Evolutionary conservation across 2,113 vertebrate species (phyloP).

Genomic region (Syngnathus typhle): DNA sequence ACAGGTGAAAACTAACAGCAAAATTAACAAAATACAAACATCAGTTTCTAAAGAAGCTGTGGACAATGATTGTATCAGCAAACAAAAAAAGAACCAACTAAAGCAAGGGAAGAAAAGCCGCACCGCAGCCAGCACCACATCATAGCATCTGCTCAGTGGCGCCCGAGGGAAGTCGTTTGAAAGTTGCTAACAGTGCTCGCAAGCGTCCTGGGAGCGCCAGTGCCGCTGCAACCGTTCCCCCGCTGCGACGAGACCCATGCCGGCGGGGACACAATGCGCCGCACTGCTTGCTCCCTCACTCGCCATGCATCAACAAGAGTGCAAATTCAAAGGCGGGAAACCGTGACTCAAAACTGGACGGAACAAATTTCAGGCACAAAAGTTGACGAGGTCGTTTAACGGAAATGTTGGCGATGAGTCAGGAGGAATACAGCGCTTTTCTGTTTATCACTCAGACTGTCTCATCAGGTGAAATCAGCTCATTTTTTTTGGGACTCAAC

Average conservation of each 20-base stretch:
- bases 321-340: no score
- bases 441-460: not conserved
- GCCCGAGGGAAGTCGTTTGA: constrained; percentile 43
- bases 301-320: not conserved
- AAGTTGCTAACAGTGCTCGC: constrained; percentile 40
- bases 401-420: not conserved
- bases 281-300: not conserved
- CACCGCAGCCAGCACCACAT: constrained; percentile 12
- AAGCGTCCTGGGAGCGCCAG: constrained; percentile 11
- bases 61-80: not conserved
- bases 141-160: constrained; percentile 33
- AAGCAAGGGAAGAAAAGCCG: constrained; percentile 18
- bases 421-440: not conserved
- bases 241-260: constrained; percentile 2
- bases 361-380: no score
- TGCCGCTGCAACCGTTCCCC: constrained; percentile 10
- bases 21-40: not conserved
- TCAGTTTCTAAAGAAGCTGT: not conserved
- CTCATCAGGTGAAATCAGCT: not conserved
- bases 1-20: not conserved
- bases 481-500: not conserved
- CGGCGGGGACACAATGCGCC: not conserved
- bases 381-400: not conserved
- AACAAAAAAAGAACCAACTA: not conserved
- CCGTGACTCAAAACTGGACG: not conserved